These are phyloP conservation scores for Eupsittula cactorum DNA, from an alignment of 2,113 vertebrate genomes.

Conservation along the genomic window DNA sequence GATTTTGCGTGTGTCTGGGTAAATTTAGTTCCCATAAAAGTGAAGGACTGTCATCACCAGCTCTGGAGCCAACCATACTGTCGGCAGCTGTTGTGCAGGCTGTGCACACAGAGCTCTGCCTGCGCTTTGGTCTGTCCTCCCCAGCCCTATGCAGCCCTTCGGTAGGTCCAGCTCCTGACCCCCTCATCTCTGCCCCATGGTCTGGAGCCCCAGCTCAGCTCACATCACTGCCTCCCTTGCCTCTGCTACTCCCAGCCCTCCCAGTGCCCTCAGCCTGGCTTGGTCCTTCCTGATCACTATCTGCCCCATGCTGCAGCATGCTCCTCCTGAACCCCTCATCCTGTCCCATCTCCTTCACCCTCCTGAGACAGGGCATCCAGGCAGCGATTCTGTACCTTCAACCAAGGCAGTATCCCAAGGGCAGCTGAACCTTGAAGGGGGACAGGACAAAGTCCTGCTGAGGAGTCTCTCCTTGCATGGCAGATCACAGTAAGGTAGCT, in stretches of 20 bases:
- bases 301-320: not conserved
- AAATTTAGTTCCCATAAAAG: conserved; percentile 77
- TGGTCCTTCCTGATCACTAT: not conserved
- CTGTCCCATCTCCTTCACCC: not conserved
- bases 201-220: not conserved
- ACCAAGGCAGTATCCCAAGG: not conserved
- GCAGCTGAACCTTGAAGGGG: not conserved
- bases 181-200: not conserved
- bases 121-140: not conserved
- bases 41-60: conserved; percentile 69
- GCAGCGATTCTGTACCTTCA: not conserved
- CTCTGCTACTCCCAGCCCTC: not conserved
- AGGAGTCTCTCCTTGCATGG: not conserved
- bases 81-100: conserved; percentile 61
- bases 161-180: not conserved
- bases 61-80: conserved; percentile 66
- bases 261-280: accelerated
- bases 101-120: conserved; percentile 26
- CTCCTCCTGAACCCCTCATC: not conserved
- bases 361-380: not conserved
- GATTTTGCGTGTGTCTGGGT: conserved; percentile 69
- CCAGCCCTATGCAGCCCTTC: not conserved
- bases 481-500: not conserved
- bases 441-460: not conserved
- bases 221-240: not conserved